Evolutionary conservation across 35 echinoderm and acorn worm species (phyloP), one percentile per base, ranked within the genome.

Genomic region (Ophioderma brevispina): DNA sequence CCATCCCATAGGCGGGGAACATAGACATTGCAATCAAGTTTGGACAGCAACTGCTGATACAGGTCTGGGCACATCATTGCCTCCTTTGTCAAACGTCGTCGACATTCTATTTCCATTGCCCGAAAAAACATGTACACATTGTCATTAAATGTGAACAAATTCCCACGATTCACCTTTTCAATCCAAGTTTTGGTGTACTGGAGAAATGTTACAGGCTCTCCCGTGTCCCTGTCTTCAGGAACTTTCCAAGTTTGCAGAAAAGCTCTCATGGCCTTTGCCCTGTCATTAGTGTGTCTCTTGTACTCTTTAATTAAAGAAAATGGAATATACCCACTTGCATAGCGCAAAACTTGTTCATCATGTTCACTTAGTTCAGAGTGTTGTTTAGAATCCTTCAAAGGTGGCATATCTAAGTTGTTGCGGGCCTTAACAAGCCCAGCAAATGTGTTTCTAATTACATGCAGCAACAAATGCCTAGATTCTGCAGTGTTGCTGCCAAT

Each of bases 231-330:
- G 23, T 70, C 59, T 70, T 18, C 59, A 6, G 59, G n/a, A 25
- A 70, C 59, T 70, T 70, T 70, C 28, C 59, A 70, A 70, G 59
- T 70, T 70, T 70, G 59, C 59, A 70, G 23, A 70, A 70, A 70
- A 15, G 23, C 59, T 25, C 28, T 52, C 10, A 70, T 25, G 28
- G 23, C 59, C n/a, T 70, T 70, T 25, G 59, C 59, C 59, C 59
- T 25, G 15, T 18, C 3, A 25, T 70, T 70, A 25, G 10, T 13
- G 2, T 70, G 59, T 6, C 59, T 6, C 17, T 13, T 52, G 21
- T 25, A 70, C n/a, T 70, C 10, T 25, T 70, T 70, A 2, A 70
- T 70, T 2, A 70, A 25, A 25, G 23, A 18, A 70, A 6, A 70
- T 25, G 59, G 59, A 25, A 70, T 70, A 25, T 70, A 70, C 6